Evolutionary conservation across 2,888 invertebrate genomes (phyloP).

Genomic region (Cheilosia soror): DNA sequence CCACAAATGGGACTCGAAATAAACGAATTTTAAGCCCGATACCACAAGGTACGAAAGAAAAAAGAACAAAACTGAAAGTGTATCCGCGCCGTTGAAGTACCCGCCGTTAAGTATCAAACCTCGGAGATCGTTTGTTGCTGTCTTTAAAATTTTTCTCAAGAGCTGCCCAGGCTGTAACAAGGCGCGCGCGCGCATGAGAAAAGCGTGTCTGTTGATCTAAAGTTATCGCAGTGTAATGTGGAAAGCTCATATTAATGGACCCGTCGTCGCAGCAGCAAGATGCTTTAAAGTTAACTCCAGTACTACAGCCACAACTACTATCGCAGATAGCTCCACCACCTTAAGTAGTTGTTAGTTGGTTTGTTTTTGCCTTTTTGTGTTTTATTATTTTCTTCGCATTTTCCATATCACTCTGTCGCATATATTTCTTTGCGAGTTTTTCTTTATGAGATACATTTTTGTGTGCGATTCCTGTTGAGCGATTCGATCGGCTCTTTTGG

Average conservation of each 20-base stretch:
- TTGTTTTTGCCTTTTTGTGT: conserved; percentile 25
- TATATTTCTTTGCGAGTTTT: conserved; percentile 49
- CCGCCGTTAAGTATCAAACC: conserved; percentile 20
- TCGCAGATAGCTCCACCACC: conserved; percentile 62
- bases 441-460: conserved; percentile 43
- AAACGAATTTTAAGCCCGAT: conserved; percentile 1
- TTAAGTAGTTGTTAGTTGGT: conserved; percentile 51
- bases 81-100: conserved; percentile 5
- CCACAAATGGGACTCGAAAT: neutral
- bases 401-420: conserved; percentile 46
- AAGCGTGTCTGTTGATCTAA: conserved; percentile 80
- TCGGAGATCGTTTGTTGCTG: conserved; percentile 38
- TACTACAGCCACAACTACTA: conserved; percentile 69
- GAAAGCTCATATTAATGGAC: conserved; percentile 84
- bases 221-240: conserved; percentile 83
- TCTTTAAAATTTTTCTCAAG: conserved; percentile 37
- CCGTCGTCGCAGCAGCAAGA: conserved; percentile 76
- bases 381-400: conserved; percentile 52
- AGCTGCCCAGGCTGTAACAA: conserved; percentile 45
- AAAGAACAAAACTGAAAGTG: neutral
- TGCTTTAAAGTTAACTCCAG: conserved; percentile 80
- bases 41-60: no score
- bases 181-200: conserved; percentile 78
- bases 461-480: conserved; percentile 54
- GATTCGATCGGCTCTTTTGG: conserved; percentile 47